Base-by-base conservation (phyloP, 1,140 invertebrate genomes). In the Drosophila neocordata region DNA sequence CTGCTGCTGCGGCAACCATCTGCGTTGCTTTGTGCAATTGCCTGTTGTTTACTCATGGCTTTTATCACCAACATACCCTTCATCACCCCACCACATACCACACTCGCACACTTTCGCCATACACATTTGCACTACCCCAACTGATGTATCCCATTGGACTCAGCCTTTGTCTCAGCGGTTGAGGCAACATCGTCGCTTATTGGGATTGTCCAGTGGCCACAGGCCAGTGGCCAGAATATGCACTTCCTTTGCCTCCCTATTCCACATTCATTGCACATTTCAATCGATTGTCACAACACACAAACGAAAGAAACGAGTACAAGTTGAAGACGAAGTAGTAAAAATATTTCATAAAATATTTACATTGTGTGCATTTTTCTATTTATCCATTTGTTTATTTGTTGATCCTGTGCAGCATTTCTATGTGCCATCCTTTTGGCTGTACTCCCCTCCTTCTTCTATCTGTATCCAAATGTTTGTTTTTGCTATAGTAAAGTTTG, bases 311-410 rank as follows among this genome's bases (percentile, higher is more conserved):
- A 4, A 55, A n/a, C 56, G 22, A 58, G 7, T 24, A 55, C 48
- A 20, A 34, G 20, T 35, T 6, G 31, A 27, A 31, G 22, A 65
- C 52, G 38, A 57, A 65, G 63, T 61, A 68, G 53, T 38, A 76
- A 69, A 76, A 65, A 69, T 76, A 76, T 76, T 76, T 76, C 65
- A 76, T 76, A 69, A 76, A 76, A 69, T 76, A 76, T 76, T 76
- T 76, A 76, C 73, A 69, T 57, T 76, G 55, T 69, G 38, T 38
- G n/a, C 18, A 48, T 51, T 55, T 48, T 57, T 24, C 64, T 73
- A 74, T 74, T 67, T 64, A 76, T 65, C 53, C 59, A 75, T 75
- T 69, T 69, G 60, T 60, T 76, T 69, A 60, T 75, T 75, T 63
- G 59, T 12, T 20, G 57, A 48, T 62, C 13, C 48, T 52, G 15